Base-by-base conservation (phyloP, 2,797 vertebrate species). In the Atherinosoma microstoma region DNA sequence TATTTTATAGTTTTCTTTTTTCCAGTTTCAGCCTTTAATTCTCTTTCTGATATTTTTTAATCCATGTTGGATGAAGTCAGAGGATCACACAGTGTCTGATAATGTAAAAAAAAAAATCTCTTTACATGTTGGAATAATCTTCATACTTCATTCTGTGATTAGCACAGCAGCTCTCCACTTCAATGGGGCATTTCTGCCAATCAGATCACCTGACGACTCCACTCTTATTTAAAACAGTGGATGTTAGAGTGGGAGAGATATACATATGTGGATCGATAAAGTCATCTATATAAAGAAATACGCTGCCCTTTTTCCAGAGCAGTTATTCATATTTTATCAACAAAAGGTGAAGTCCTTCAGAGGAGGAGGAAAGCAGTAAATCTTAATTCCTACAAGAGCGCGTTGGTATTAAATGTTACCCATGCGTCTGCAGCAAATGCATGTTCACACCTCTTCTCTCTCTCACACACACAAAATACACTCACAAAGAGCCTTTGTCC, bases 221-320 rank as follows among this genome's bases (percentile, higher is more conserved):
- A 79, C 58, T 75, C 75, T 70, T 68, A 67, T 79, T 87, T 78
- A 86, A 84, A 83, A 75, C 64, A 57, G 67, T 67, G 45, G 70
- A 40, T 69, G 78, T 71, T n/a, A 9, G 64, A 29, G 35, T 24
- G 42, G 69, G 57, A 60, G 57, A 67, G 68, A 81, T 68, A 58
- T 77, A 81, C 75, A 83, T 77, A 34, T 60, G 47, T 54, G 64
- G 84, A 87, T 90, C 86, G 77, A 85, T 89, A 84, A 89, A 91
- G 76, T 73, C 64, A 83, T 90, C 78, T 81, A 49, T 72, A 80
- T 74, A 56, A 77, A 71, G 73, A 73, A 67, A 83, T 71, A 64
- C 70, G 18, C 56, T 76, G 76, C 54, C 70, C 80, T 80, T 88
- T 89, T 73, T 78, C 78, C 64, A 0, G 20, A 15, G 61, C 80